Base-by-base conservation (phyloP, 2,797 vertebrate genomes). In the Antennarius maculatus region DNA sequence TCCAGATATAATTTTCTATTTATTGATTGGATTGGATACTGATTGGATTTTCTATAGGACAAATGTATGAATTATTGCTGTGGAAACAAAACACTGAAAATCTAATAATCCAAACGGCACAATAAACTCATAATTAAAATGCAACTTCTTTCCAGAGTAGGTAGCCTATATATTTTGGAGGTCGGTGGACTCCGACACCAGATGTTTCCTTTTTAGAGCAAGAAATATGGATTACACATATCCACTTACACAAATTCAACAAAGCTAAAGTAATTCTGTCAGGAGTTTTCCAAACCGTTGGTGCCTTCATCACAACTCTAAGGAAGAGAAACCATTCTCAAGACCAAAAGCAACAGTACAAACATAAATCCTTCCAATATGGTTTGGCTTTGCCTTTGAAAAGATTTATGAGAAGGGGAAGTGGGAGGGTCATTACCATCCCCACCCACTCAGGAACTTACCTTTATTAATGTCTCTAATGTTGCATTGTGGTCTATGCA, bases 371-470 rank as follows among this genome's bases (percentile, higher is more conserved):
- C 60, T 66, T 76, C 76, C 50, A 80, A 47, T 74, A 62, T 74
- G 80, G 83, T 83, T 83, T 81, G 81, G 57, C 58, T 76, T 66
- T 61, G 69, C 57, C 70, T 86, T 82, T 81, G 62, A 79, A 83
- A 76, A 62, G 81, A 86, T 86, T 90, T 81, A 88, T 87, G 80
- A 66, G 74, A 71, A 82, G 43, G 61, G 79, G 80, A 83, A 82
- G 68, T 79, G 65, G 80, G 83, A 63, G 81, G 75, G 76, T 83
- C 70, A 56, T 28, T 34, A 47, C 59, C 73, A 58, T 77, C 83
- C 77, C 55, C 81, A 68, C 84, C 83, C 78, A 72, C 71, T 37
- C 42, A 62, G 53, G 51, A 86, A 62, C 68, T 6, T 79, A 82
- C 82, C 77, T 83, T 82, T 80, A 79, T 76, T 77, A 76, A 60